Evolutionary conservation across 2,888 invertebrate genomes (phyloP).

Genomic region (Tachina grossa): DNA sequence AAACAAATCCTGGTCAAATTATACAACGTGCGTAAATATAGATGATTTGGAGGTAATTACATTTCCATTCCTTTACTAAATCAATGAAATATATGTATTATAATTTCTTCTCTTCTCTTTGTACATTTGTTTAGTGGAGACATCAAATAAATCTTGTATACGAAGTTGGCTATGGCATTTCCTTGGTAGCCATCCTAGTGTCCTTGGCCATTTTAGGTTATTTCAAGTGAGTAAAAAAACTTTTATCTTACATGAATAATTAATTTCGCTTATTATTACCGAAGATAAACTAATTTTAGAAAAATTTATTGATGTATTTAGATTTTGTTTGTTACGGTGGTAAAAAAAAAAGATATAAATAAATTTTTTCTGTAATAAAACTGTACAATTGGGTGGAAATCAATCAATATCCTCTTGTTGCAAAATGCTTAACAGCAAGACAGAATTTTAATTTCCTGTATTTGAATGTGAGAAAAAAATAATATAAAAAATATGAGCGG

Average conservation of each 20-base stretch:
- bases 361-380: background rate
- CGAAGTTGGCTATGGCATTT: conserved; percentile 93
- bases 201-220: conserved; percentile 92
- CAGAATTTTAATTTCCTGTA: conserved; percentile 31
- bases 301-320: conserved; percentile 13
- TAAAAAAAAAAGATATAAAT: background rate
- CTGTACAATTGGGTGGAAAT: conserved; percentile 33
- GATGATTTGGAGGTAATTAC: conserved; percentile 86
- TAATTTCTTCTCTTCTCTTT: background rate
- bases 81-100: background rate
- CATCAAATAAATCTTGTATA: conserved; percentile 90
- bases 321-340: background rate
- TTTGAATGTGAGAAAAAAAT: background rate
- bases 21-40: conserved; percentile 92
- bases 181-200: conserved; percentile 91
- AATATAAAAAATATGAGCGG: background rate
- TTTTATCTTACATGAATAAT: background rate
- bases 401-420: conserved; percentile 27
- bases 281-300: conserved; percentile 10
- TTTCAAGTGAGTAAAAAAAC: conserved; percentile 89
- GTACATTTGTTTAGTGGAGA: conserved; percentile 85
- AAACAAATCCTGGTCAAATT: conserved; percentile 93
- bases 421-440: background rate
- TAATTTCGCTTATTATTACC: too few relatives aligned
- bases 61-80: background rate